phyloP scores from a whole-genome alignment of 2,888 invertebrate genomes.

The Cataglyphis altisquamis region DNA sequence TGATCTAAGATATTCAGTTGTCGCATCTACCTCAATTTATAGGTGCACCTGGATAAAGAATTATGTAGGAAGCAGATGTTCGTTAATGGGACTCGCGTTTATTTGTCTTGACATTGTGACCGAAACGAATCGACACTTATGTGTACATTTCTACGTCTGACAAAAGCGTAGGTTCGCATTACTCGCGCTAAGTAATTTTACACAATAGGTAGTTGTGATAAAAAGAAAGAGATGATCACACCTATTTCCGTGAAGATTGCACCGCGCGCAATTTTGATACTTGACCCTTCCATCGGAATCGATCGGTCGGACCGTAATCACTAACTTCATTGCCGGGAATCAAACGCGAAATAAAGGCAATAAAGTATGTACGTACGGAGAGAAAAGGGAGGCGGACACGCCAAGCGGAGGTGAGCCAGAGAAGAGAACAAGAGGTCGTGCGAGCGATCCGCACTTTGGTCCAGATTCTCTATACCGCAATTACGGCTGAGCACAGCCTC shows the following conservation, averaged over 20 bases:
- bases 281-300: slow-evolving; percentile 59
- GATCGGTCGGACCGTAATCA: slow-evolving; percentile 69
- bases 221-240: background rate
- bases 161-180: background rate
- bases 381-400: slow-evolving; percentile 13
- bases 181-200: background rate
- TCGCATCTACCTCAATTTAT: slow-evolving; percentile 68
- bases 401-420: slow-evolving; percentile 27
- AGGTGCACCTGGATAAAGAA: slow-evolving; percentile 73
- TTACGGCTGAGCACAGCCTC: slow-evolving; percentile 75
- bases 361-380: background rate
- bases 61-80: slow-evolving; percentile 72
- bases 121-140: slow-evolving; percentile 48
- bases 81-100: slow-evolving; percentile 58
- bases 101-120: slow-evolving; percentile 40
- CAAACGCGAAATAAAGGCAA: slow-evolving; percentile 44
- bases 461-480: slow-evolving; percentile 75
- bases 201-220: background rate
- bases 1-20: slow-evolving; percentile 66
- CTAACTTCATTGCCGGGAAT: slow-evolving; percentile 59
- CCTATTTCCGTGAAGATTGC: slow-evolving; percentile 5
- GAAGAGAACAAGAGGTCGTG: slow-evolving; percentile 59
- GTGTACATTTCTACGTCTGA: background rate
- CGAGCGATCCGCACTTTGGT: slow-evolving; percentile 69
- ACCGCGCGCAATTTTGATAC: slow-evolving; percentile 65